A percentile compares a stretch with the other conserved stretches of the same genome.
phyloP scores from a whole-genome alignment of 2,113 vertebrate species.

The Phalacrocorax aristotelis region DNA sequence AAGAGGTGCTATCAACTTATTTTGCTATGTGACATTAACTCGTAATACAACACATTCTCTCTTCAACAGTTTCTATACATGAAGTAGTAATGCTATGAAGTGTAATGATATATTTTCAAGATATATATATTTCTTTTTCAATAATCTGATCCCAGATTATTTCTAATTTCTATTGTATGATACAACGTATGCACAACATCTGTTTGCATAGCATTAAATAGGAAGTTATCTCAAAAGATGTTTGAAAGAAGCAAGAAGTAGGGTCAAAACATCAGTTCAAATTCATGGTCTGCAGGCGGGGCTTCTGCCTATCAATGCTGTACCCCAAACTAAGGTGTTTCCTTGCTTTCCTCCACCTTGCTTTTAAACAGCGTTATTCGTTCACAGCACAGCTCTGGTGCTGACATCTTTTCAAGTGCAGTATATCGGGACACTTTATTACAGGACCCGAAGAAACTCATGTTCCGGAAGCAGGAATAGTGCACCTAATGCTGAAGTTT shows the following conservation, averaged over 20 bases:
- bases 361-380: neutral
- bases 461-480: neutral
- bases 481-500: neutral
- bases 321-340: neutral
- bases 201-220: neutral
- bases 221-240: neutral
- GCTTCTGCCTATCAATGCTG: neutral
- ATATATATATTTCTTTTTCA: neutral
- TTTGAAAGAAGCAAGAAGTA: neutral
- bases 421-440: neutral
- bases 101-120: neutral
- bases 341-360: neutral
- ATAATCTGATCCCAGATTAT: neutral
- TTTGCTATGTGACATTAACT: neutral
- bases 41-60: neutral
- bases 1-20: neutral
- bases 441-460: neutral
- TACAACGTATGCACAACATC: neutral
- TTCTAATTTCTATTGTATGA: neutral
- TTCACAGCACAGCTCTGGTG: neutral
- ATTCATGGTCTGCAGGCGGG: neutral
- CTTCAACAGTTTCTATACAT: neutral
- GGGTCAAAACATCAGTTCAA: neutral
- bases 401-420: neutral
- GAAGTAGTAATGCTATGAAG: neutral